Evolutionary conservation across 2,113 vertebrate species (phyloP), one percentile per base, ranked within the genome.

Genomic region (Atractosteus spatula): DNA sequence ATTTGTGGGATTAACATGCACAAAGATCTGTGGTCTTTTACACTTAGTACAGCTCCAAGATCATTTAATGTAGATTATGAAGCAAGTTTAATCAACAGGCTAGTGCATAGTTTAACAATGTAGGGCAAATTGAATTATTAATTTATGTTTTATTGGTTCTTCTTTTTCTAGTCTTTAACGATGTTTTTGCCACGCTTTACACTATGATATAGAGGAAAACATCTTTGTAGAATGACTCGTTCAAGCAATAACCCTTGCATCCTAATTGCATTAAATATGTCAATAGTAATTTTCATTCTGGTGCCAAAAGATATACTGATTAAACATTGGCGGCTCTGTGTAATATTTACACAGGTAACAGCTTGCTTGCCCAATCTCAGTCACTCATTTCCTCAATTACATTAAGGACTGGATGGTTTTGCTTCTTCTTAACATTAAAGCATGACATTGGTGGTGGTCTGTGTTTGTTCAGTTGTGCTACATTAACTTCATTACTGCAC

Each of bases 401-500:
- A 54, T 41, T 42, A 47, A 63, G 73, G 62, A 29, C 70, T 65
- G 67, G 41, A 62, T 59, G 54, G 74, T 62, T 47, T 57, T 29
- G 51, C 57, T 55, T 44, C 66, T 67, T 63, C 63, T 66, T 70
- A 76, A 77, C 43, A 77, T 59, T 45, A 8, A 71, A n/a, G 72
- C 67, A 76, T 72, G 64, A 64, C 69, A 77, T 76, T 84, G 91
- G 83, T 82, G 83, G 81, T 79, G 47, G 83, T 76, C 78, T 0
- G 16, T 94, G 88, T 95, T 96, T 95, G 83, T 92, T 94, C 92
- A 94, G 92, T 96, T 96, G 93, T 89, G 90, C 78, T 81, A 80
- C 86, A 93, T 95, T 95, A 95, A 78, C 80, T 85, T 76, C 73
- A 91, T 77, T 64, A 83, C 84, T 78, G 81, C 86, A 82, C 78